Conservation (phyloP, 2,888 invertebrate species). For the Drosophila robusta region DNA sequence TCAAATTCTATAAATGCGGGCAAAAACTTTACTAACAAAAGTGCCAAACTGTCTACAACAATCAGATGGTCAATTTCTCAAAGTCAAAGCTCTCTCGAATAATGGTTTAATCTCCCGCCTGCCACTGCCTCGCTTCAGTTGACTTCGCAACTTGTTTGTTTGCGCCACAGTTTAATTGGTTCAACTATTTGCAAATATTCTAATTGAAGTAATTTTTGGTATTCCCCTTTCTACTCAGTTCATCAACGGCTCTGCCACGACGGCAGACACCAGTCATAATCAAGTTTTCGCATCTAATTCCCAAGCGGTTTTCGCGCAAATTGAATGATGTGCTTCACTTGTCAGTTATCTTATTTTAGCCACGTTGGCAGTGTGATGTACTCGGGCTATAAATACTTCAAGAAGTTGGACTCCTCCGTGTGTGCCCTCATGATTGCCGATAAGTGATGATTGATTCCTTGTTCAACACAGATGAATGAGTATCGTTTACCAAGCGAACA, state of each 20-base stretch:
- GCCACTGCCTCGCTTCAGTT: conserved; percentile 5
- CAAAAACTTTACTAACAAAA: conserved; percentile 45
- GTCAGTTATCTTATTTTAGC: conserved; percentile 44
- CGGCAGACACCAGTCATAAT: conserved; percentile 22
- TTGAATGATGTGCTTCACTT: conserved; percentile 46
- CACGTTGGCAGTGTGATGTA: conserved; percentile 13
- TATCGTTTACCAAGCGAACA: conserved; percentile 22
- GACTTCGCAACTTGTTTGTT: conserved; percentile 20
- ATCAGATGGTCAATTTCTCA: conserved; percentile 56
- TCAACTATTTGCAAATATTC: conserved; percentile 41
- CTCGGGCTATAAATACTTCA: conserved; percentile 12
- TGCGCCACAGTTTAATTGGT: conserved; percentile 27
- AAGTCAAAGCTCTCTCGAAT: conserved; percentile 41
- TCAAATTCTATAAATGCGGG: conserved; percentile 24
- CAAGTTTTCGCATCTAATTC: conserved; percentile 44
- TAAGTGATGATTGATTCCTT: conserved; percentile 51
- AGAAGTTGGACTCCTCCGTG: conserved; percentile 1
- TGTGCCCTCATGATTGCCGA: conserved; percentile 30
- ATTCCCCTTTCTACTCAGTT: conserved; percentile 13
- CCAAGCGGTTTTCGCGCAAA: conserved; percentile 41
- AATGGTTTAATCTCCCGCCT: conserved; percentile 29
- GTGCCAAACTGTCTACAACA: conserved; percentile 57
- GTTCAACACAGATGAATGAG: conserved; percentile 33
- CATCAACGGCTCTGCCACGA: neutral
- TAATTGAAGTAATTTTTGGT: conserved; percentile 40